Evolutionary conservation across 2,888 invertebrate species (phyloP).

Genomic region (Metalampra italica): DNA sequence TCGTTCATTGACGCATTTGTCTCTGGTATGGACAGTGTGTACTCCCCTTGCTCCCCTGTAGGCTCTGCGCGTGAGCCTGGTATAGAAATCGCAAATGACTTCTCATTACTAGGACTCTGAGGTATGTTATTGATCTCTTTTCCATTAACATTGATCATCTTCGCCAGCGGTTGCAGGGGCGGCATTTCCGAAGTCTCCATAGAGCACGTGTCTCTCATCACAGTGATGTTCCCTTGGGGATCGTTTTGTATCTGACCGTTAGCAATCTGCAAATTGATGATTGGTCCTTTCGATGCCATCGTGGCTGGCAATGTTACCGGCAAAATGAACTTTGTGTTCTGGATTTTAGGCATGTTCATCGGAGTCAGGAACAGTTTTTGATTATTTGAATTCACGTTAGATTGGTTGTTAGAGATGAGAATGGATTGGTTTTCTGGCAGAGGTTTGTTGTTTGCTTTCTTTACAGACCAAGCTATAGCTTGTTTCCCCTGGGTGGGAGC

Average conservation of each 20-base stretch:
- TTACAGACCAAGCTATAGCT: constrained; percentile 74
- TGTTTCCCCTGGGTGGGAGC: constrained; percentile 64
- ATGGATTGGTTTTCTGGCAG: constrained; percentile 65
- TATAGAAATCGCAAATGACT: constrained; percentile 62
- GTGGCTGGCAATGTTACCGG: constrained; percentile 74
- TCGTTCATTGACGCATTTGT: constrained; percentile 75
- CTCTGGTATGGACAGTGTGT: constrained; percentile 72
- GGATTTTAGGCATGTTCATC: constrained; percentile 78
- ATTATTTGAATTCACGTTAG: constrained; percentile 58
- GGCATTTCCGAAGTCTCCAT: constrained; percentile 60
- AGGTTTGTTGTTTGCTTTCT: constrained; percentile 63
- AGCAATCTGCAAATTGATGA: constrained; percentile 83
- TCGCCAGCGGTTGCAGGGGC: constrained; percentile 62
- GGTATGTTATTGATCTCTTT: constrained; percentile 46
- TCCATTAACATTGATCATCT: constrained; percentile 48
- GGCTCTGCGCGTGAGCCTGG: constrained; percentile 70
- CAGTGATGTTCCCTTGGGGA: constrained; percentile 80
- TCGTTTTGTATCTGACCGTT: constrained; percentile 81
- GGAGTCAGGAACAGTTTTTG: constrained; percentile 79
- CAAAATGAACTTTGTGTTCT: constrained; percentile 74
- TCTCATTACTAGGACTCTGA: constrained; percentile 51
- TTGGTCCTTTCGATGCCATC: constrained; percentile 78
- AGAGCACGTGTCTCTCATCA: constrained; percentile 69
- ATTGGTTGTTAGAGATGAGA: constrained; percentile 65
- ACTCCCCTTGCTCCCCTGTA: constrained; percentile 70